Evolutionary conservation across 2,797 vertebrate genomes (phyloP).

Genomic region (Spea hammondii): DNA sequence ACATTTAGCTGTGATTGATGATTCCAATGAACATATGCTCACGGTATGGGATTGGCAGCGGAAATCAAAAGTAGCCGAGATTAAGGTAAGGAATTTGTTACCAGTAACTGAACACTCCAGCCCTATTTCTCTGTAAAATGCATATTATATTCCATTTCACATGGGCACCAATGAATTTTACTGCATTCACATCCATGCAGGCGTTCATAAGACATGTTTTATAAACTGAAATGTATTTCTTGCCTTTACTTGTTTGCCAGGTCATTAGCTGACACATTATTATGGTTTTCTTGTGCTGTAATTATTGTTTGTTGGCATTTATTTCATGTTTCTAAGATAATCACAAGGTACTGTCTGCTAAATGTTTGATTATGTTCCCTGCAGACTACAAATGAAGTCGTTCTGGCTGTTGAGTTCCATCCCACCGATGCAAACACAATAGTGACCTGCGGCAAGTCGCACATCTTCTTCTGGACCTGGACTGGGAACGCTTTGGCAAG

Average conservation of each 20-base stretch:
- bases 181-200: no score
- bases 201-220: no score
- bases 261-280: no score
- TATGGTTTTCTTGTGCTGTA: no score
- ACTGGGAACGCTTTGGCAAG: constrained; percentile 84
- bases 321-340: no score
- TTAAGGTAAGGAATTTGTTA: constrained; percentile 77
- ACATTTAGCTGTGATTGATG: constrained; percentile 92
- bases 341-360: no score
- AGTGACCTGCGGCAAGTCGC: constrained; percentile 95
- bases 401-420: constrained; percentile 91
- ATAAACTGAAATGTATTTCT: not conserved
- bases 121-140: no score
- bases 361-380: constrained; percentile 21
- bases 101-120: no score
- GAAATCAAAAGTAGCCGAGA: constrained; percentile 91
- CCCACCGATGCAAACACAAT: constrained; percentile 91
- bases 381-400: constrained; percentile 94
- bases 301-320: no score
- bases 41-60: constrained; percentile 97
- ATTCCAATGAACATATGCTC: constrained; percentile 97
- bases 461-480: constrained; percentile 99
- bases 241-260: not conserved
- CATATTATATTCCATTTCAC: no score
- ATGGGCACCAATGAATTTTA: no score